phyloP scores from a whole-genome alignment of 2,797 vertebrate species.

The Crax fasciolata region DNA sequence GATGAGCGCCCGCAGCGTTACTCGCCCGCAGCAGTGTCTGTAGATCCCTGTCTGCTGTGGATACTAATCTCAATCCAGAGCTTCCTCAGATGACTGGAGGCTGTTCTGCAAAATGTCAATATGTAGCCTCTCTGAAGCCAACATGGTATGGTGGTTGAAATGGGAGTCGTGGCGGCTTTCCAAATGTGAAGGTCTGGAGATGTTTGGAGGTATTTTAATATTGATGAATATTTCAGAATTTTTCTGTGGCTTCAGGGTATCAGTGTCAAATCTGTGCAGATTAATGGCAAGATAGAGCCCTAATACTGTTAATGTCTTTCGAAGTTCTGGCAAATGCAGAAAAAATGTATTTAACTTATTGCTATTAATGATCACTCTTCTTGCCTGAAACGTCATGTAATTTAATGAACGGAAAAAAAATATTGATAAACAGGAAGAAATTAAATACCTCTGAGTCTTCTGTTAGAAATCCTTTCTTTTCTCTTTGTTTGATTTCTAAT shows the following conservation, averaged over 20 bases:
- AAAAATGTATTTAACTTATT: slow-evolving; percentile 29
- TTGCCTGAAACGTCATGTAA: background rate
- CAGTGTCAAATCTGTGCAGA: slow-evolving; percentile 7
- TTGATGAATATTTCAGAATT: background rate
- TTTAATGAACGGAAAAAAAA: background rate
- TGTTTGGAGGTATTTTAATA: slow-evolving; percentile 25
- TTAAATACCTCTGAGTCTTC: background rate
- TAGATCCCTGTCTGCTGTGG: slow-evolving; percentile 45
- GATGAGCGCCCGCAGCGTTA: background rate
- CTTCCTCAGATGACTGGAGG: slow-evolving; percentile 8
- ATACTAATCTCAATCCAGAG: slow-evolving; percentile 47
- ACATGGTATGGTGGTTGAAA: background rate
- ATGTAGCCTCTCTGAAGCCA: background rate
- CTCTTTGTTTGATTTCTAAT: background rate
- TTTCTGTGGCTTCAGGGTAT: background rate
- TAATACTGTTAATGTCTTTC: slow-evolving; percentile 10
- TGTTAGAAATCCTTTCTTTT: slow-evolving; percentile 4
- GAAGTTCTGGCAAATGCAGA: slow-evolving; percentile 26
- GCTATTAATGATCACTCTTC: slow-evolving; percentile 3
- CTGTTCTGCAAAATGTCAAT: slow-evolving; percentile 34
- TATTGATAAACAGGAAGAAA: slow-evolving; percentile 22
- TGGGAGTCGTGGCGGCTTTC: background rate
- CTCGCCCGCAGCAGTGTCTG: slow-evolving; percentile 15
- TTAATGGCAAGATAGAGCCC: background rate
- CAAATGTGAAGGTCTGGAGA: slow-evolving; percentile 16